These are phyloP conservation scores for Ceratosolen fusciceps DNA, from an alignment of 1,140 invertebrate genomes.

Conservation along the genomic window DNA sequence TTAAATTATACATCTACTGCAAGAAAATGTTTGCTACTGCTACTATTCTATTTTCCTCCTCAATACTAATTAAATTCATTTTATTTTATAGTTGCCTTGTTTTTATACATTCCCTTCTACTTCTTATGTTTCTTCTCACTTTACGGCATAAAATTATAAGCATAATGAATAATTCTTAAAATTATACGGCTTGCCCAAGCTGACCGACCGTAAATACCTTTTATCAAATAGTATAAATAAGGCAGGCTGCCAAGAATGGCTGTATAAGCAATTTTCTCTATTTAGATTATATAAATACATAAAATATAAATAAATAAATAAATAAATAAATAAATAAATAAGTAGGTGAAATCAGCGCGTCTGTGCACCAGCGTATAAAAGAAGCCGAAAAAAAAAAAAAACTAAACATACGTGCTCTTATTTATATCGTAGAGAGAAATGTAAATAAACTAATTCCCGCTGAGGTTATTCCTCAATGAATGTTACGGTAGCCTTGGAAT, in stretches of 20 bases:
- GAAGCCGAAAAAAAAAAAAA: neutral
- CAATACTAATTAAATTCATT: constrained; percentile 14
- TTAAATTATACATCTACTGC: constrained; percentile 3
- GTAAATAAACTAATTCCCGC: no score
- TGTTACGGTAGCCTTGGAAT: no score
- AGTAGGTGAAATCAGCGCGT: no score
- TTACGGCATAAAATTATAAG: neutral
- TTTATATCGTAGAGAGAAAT: no score
- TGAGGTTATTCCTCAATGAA: no score
- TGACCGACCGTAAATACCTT: neutral
- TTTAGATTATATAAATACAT: no score
- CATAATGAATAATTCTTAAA: neutral
- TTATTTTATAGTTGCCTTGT: neutral
- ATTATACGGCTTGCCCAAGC: neutral
- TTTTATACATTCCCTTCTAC: neutral
- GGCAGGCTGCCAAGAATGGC: no score
- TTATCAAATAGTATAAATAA: neutral
- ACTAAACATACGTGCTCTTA: no score
- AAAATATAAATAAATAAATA: no score
- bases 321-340: no score
- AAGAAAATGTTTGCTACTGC: neutral
- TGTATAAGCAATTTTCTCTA: no score
- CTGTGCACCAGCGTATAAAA: no score
- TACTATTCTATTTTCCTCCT: neutral
- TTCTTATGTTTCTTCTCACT: neutral